These are phyloP conservation scores for Neomonachus schauinslandi DNA, from an alignment of 2,113 vertebrate species.

Conservation along the genomic window DNA sequence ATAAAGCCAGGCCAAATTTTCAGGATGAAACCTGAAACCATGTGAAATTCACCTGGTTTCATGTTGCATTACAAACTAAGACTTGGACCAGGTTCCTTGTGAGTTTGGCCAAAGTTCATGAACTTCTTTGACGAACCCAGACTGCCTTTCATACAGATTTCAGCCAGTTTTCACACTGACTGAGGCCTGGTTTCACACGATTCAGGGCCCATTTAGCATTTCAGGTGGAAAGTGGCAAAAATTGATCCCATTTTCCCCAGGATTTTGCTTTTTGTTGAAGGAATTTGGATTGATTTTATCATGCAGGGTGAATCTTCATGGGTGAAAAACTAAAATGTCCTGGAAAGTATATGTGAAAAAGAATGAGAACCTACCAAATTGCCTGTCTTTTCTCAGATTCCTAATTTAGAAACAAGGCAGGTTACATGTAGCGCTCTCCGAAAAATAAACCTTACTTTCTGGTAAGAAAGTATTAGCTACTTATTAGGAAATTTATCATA, in stretches of 20 bases:
- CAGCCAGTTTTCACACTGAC: constrained; percentile 74
- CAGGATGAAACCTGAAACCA: constrained; percentile 75
- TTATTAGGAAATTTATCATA: not conserved
- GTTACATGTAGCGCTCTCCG: not conserved
- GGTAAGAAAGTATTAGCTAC: not conserved
- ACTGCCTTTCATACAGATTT: constrained; percentile 67
- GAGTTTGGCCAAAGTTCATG: constrained; percentile 79
- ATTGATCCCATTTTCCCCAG: constrained; percentile 11
- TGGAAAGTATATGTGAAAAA: not conserved
- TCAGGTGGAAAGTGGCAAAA: constrained; percentile 55
- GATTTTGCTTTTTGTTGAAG: constrained; percentile 33
- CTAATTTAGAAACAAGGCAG: not conserved
- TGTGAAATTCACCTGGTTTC: constrained; percentile 81
- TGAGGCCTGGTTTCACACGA: constrained; percentile 59
- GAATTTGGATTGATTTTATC: constrained; percentile 11
- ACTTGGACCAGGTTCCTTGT: constrained; percentile 69
- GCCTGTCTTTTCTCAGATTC: not conserved
- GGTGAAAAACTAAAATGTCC: not conserved
- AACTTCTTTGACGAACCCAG: constrained; percentile 74
- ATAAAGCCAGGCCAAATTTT: constrained; percentile 72
- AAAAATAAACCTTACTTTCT: not conserved
- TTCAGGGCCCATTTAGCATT: constrained; percentile 52
- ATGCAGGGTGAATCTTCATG: not conserved
- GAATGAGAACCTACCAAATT: not conserved
- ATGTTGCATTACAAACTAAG: constrained; percentile 72